phyloP scores from a whole-genome alignment of 2,888 invertebrate genomes.

The Drosophila vallismaia region DNA sequence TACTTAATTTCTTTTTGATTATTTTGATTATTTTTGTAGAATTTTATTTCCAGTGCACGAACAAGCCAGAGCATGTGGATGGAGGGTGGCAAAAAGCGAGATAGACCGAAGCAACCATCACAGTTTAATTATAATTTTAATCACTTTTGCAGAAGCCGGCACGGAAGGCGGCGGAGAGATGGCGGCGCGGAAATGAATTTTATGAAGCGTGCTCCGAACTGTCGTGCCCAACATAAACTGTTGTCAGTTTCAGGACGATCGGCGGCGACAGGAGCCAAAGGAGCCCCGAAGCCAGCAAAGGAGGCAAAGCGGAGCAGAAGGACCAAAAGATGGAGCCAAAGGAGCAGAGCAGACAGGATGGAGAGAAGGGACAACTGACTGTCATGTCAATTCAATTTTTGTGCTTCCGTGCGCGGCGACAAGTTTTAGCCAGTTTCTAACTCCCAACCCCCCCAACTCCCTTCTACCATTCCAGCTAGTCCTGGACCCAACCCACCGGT shows the following conservation, averaged over 20 bases:
- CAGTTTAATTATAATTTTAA: conserved; percentile 79
- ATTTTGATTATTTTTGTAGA: not conserved
- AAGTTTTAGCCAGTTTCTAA: conserved; percentile 69
- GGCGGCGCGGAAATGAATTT: conserved; percentile 78
- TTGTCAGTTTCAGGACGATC: conserved; percentile 62
- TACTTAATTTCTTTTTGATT: not conserved
- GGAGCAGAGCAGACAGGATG: not conserved
- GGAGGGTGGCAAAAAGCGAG: not conserved
- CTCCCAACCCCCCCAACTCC: not conserved
- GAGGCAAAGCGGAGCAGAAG: conserved; percentile 3
- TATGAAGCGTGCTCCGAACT: conserved; percentile 78
- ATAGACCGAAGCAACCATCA: conserved; percentile 55
- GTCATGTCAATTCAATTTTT: conserved; percentile 80
- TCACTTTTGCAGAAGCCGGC: conserved; percentile 70
- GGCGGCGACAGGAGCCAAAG: conserved; percentile 15
- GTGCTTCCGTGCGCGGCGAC: conserved; percentile 80
- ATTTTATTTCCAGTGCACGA: conserved; percentile 15
- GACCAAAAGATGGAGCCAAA: conserved; percentile 1
- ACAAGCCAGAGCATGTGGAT: not conserved
- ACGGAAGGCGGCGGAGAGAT: conserved; percentile 8
- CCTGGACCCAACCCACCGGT: conserved; percentile 1
- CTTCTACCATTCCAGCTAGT: not conserved
- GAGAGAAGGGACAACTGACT: conserved; percentile 57
- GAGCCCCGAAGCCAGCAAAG: conserved; percentile 3
- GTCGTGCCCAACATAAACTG: conserved; percentile 78